phyloP scores from a whole-genome alignment of 2,888 invertebrate genomes.

The Dicyrtoma fusca region DNA sequence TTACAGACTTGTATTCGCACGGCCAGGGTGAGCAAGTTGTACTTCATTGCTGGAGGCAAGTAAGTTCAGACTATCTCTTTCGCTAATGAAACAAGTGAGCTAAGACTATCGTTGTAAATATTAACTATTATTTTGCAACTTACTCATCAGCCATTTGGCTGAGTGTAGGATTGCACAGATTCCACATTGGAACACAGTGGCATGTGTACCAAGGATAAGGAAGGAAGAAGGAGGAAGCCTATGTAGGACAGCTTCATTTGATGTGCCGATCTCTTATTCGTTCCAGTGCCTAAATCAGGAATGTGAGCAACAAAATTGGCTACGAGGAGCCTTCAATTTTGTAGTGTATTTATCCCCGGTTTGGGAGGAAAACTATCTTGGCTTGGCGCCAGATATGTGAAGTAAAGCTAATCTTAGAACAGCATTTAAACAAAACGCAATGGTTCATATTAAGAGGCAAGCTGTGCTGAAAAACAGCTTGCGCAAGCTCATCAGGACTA shows the following conservation, averaged over 20 bases:
- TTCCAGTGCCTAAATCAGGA: slow-evolving; percentile 41
- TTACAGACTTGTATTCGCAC: too few species aligned
- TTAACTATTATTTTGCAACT: too few species aligned
- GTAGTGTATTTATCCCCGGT: slow-evolving; percentile 38
- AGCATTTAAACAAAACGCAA: not conserved
- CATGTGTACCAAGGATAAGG: too few species aligned
- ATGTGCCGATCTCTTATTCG: slow-evolving; percentile 35
- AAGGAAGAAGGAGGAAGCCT: not conserved
- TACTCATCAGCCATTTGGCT: too few species aligned
- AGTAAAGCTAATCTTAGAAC: slow-evolving; percentile 9
- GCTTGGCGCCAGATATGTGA: slow-evolving; percentile 6
- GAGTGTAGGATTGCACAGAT: too few species aligned
- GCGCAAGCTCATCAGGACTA: slow-evolving; percentile 38
- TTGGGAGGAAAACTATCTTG: slow-evolving; percentile 39
- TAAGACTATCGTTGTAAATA: too few species aligned
- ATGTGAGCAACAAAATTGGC: slow-evolving; percentile 43
- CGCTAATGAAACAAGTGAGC: too few species aligned
- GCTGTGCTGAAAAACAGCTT: slow-evolving; percentile 27
- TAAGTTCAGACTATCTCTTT: too few species aligned
- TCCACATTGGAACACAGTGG: too few species aligned
- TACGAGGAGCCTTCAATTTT: slow-evolving; percentile 30
- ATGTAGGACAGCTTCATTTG: slow-evolving; percentile 40
- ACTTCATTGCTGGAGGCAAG: too few species aligned
- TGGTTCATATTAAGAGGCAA: not conserved
- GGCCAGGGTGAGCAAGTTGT: too few species aligned